Percentiles rank a stretch among this genome's conserved stretches.
Conservation (phyloP, 2,888 invertebrate genomes). For the Drosophila mettleri region DNA sequence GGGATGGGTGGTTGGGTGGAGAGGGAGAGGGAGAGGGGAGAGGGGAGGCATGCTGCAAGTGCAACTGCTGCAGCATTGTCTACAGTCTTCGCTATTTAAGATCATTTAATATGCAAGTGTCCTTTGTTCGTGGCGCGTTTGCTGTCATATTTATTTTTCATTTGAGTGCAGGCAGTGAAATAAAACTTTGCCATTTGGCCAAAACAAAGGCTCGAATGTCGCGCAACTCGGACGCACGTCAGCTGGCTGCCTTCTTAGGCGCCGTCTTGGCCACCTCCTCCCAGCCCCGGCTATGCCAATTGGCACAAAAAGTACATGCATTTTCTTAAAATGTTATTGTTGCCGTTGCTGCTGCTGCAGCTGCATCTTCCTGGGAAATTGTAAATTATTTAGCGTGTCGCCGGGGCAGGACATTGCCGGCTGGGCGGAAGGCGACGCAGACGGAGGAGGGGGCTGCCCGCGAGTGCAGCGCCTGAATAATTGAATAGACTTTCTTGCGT, state of each 20-base stretch:
- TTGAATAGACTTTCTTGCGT: conserved; percentile 81
- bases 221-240: conserved; percentile 68
- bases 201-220: conserved; percentile 70
- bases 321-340: conserved; percentile 64
- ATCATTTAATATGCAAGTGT: conserved; percentile 80
- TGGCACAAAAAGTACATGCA: conserved; percentile 68
- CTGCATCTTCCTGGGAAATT: conserved; percentile 56
- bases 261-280: background rate
- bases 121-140: conserved; percentile 67
- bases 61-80: conserved; percentile 53
- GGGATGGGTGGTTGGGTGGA: no score
- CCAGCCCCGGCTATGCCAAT: conserved; percentile 35
- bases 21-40: no score
- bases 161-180: conserved; percentile 73
- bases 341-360: conserved; percentile 6
- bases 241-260: conserved; percentile 53
- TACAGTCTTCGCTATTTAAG: conserved; percentile 75
- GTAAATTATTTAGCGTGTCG: conserved; percentile 76
- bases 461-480: conserved; percentile 73
- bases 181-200: conserved; percentile 79
- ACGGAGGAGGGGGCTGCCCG: background rate
- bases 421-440: background rate
- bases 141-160: conserved; percentile 80
- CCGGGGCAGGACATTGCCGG: conserved; percentile 32
- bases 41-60: conserved; percentile 1